Percentiles rank a stretch among this genome's conserved stretches.
Conservation (phyloP, 2,888 invertebrate species). For the Xanthia icteritia region DNA sequence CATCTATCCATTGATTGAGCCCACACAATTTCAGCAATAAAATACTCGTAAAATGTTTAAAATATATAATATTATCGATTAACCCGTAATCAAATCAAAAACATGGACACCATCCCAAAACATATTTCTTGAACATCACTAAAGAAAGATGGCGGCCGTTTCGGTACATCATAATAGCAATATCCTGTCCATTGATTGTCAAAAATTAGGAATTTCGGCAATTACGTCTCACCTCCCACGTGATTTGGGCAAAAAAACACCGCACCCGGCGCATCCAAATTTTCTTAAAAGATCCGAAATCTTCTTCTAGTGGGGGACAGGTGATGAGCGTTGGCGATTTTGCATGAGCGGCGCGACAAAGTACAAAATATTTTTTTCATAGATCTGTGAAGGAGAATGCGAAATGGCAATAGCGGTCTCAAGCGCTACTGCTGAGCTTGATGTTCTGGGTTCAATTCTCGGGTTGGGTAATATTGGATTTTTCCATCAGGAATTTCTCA, state of each 20-base stretch:
- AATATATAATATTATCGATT: slow-evolving; percentile 47
- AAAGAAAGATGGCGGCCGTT: slow-evolving; percentile 69
- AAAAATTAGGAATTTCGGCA: slow-evolving; percentile 90
- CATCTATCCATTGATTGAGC: slow-evolving; percentile 28
- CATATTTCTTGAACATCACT: slow-evolving; percentile 73
- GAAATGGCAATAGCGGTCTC: not conserved
- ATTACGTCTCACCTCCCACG: slow-evolving; percentile 90
- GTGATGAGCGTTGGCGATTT: slow-evolving; percentile 62
- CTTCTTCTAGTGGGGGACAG: slow-evolving; percentile 67
- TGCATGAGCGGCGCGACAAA: slow-evolving; percentile 1
- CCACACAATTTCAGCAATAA: slow-evolving; percentile 55
- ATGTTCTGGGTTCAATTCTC: not conserved
- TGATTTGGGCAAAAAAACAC: slow-evolving; percentile 81
- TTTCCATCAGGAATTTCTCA: not conserved
- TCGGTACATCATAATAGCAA: slow-evolving; percentile 87
- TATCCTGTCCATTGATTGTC: slow-evolving; percentile 90
- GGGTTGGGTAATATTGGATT: not conserved
- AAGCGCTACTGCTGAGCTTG: not conserved
- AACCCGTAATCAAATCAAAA: slow-evolving; percentile 61
- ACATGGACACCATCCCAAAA: slow-evolving; percentile 69
- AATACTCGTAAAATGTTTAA: slow-evolving; percentile 51
- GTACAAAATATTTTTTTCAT: not conserved
- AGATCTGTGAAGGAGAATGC: not conserved
- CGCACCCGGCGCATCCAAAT: slow-evolving; percentile 87
- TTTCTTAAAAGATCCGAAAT: slow-evolving; percentile 87